Evolutionary conservation across 2,888 invertebrate species (phyloP), one percentile per base, ranked within the genome.

Genomic region (Synanthedon vespiformis): DNA sequence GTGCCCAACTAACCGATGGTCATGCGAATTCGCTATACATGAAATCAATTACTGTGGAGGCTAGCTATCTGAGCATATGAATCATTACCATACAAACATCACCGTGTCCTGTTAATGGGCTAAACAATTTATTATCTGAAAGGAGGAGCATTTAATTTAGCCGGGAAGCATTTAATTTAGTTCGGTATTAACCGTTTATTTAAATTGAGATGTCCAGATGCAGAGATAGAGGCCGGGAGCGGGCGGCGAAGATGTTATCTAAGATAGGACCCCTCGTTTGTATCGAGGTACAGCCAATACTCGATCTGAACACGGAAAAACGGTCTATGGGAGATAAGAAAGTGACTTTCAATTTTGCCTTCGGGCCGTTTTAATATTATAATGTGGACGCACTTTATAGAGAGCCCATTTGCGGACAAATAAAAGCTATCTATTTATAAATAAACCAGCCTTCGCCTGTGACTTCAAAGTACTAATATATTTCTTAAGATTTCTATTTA

Each of bases 121-220:
- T 13, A 13, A n/a, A 6, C 44, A 44, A 44, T 44, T 44, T 44
- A 44, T 44, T 44, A 44, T 14, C 44, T 44, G 14, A 44, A 44
- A 44, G 44, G 44, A 12, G 44, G 44, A 14, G n/a, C 44, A 66
- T 70, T 67, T 61, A 40, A 51, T 52, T 44, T 50, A 55, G 40
- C 51, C 54, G 52, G 54, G 56, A 56, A 54, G 60, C 61, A 64
- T 70, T 70, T 70, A 72, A 68, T 68, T 72, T 68, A 65, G 68
- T 63, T 64, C 62, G 65, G 65, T 62, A 61, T 59, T n/a, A 27
- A 50, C 58, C 50, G 34, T 34, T 70, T 72, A 81, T 83, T 83
- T 77, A 80, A 82, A 83, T 83, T 72, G 82, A 85, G 82, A 80
- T 75, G 80, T 83, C 74, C 64, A 79, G 82, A 81, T 79, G 66